Percentiles rank a stretch among this genome's conserved stretches.
Evolutionary conservation across 2,797 vertebrate genomes (phyloP).

Genomic region (Mormyrus proboscirostris): DNA sequence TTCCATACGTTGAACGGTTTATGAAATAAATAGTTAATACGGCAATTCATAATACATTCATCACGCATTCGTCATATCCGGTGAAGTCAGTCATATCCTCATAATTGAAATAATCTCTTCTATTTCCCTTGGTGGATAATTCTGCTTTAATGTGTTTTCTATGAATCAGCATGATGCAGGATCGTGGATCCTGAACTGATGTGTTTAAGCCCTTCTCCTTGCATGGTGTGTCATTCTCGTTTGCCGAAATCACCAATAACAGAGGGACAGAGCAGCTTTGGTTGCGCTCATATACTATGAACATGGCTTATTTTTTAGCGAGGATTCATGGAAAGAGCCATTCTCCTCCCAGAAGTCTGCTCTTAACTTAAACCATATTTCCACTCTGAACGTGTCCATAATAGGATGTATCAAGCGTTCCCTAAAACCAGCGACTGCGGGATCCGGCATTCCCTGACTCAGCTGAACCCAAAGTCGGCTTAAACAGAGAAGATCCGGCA

Average conservation of each 20-base stretch:
- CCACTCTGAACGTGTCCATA: slow-evolving; percentile 24
- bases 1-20: background rate
- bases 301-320: slow-evolving; percentile 25
- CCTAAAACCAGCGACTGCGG: background rate
- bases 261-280: slow-evolving; percentile 12
- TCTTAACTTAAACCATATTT: slow-evolving; percentile 31
- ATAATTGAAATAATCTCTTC: background rate
- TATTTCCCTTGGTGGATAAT: background rate
- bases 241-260: background rate
- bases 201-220: background rate
- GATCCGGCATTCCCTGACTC: slow-evolving; percentile 20
- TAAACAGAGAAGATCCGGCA: background rate
- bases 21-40: background rate
- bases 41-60: background rate
- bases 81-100: background rate
- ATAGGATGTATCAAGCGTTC: slow-evolving; percentile 21
- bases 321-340: slow-evolving; percentile 14
- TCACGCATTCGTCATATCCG: background rate
- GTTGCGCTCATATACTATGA: slow-evolving; percentile 20
- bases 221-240: background rate
- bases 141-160: background rate
- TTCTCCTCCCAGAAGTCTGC: slow-evolving; percentile 13
- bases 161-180: background rate
- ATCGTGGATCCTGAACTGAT: background rate
- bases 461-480: slow-evolving; percentile 12